Percentiles rank a stretch among this genome's conserved stretches.
Conservation (phyloP, 2,113 vertebrate species). For the Bujurquina vittata region DNA sequence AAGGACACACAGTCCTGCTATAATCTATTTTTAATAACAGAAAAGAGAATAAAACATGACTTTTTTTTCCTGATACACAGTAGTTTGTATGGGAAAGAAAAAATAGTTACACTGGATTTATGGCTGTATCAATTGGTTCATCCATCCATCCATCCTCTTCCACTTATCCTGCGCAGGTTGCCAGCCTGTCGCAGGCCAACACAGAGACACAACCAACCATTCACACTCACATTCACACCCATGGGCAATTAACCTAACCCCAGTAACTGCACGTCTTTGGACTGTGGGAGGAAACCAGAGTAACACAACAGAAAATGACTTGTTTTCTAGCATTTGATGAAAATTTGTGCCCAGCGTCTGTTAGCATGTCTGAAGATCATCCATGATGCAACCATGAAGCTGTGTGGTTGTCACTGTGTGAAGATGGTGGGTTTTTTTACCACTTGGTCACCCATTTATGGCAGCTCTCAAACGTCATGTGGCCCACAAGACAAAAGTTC, state of each 20-base stretch:
- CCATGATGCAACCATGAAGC: not conserved
- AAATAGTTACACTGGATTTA: not conserved
- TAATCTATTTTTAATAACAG: not conserved
- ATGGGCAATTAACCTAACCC: too few species aligned
- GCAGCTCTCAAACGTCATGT: not conserved
- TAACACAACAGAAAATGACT: not conserved
- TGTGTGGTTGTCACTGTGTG: slow-evolving; percentile 12
- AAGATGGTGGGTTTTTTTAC: slow-evolving; percentile 21
- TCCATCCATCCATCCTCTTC: too few species aligned
- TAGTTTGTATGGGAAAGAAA: not conserved
- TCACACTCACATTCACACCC: too few species aligned
- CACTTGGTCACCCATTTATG: not conserved
- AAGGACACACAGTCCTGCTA: not conserved
- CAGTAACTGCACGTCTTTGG: too few species aligned
- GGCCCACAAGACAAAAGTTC: not conserved
- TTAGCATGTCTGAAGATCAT: not conserved
- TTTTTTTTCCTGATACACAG: not conserved
- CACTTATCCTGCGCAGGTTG: too few species aligned
- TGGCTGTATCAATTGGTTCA: not conserved
- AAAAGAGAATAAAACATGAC: not conserved
- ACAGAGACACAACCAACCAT: too few species aligned
- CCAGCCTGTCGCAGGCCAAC: too few species aligned
- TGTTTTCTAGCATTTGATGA: not conserved
- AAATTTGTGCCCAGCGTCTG: not conserved
- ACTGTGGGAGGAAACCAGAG: too few species aligned